Evolutionary conservation across 2,888 invertebrate species (phyloP), one percentile per base, ranked within the genome.

Genomic region (Caenorhabditis japonica): DNA sequence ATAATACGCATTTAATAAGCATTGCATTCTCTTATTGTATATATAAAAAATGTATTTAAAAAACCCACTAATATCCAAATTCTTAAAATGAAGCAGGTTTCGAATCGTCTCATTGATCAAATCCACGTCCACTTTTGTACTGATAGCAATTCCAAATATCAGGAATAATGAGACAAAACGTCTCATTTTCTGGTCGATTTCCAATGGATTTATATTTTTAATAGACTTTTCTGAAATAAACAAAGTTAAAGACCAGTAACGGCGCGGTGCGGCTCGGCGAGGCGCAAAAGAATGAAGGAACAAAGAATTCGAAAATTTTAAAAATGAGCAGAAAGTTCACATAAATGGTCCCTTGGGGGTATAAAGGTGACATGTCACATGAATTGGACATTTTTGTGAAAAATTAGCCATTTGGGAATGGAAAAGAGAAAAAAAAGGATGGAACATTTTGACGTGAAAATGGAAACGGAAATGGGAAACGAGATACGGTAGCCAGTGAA

Each of bases 61-160:
- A 7, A 44, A 62, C 72, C 60, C 49, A 72, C 72, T 73, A 4
- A 49, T 58, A 49, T 59, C 59, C 3, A 52, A 51, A 38, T 30
- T 55, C 23, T 49, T 41, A 34, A 75, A 75, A 43, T 70, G 69
- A 3, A 75, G 41, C 13, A 75, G 34, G 44, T 61, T 53, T n/a
- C 69, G 23, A 27, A 75, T 59, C 0, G 69, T 70, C 38, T 75
- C 75, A 60, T 75, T 75, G 59, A 75, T 64, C 46, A 75, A 27
- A 60, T 75, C 75, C 10, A 75, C 69, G 38, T 75, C 75, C 13
- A 75, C 55, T 33, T 56, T 51, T 12, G 68, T 52, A n/a, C 2
- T 12, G 23, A 13, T 5, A 13, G 19, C 56, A 38, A 62, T 44
- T 46, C 41, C 52, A 46, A 71, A 53, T 21, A 60, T 8, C 17